Base-by-base conservation (phyloP, 2,113 vertebrate genomes). In the Circaetus gallicus region DNA sequence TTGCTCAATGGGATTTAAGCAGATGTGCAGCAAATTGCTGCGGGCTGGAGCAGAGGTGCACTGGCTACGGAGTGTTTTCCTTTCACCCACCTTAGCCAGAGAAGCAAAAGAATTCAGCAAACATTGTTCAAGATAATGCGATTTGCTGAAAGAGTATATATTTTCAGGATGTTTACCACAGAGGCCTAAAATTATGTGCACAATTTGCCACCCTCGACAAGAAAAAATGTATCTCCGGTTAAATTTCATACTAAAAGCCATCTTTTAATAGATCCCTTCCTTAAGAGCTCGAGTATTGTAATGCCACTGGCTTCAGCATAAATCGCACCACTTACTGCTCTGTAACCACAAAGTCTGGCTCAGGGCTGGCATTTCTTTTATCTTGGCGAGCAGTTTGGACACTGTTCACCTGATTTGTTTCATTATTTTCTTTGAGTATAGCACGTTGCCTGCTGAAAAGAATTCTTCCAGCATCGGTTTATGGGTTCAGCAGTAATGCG, bases 1-100 rank as follows among this genome's bases (percentile, higher is more conserved):
- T 49, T 7, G 77, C 93, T 90, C 83, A 9, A 42, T 78, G 94
- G 95, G 82, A 86, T 91, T 95, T 93, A 24, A 24, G 89, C 92
- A 69, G 73, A 58, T 34, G 78, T 56, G 95, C 81, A n/a, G 92
- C 91, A 59, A 24, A 93, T 93, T 89, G 89, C 96, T 90, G 90
- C 15, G 34, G 86, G 80, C 82, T 56, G 66, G 86, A 81, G 90
- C 89, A 63, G 80, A 67, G 71, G 71, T 77, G 65, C 5, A 16
- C 43, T 72, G 17, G 86, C 69, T 81, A 47, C 70, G 40, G 79
- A 59, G 72, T 53, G 13, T 80, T 50, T 97, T 69, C 82, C 93
- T 94, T 72, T 70, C 79, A 63, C 73, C 95, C 9, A 16, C 76
- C 82, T 61, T 56, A 91, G 95, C 94, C 84, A 43, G 69, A 40